Evolutionary conservation across 2,797 vertebrate genomes (phyloP).

Genomic region (Anguilla obscura): DNA sequence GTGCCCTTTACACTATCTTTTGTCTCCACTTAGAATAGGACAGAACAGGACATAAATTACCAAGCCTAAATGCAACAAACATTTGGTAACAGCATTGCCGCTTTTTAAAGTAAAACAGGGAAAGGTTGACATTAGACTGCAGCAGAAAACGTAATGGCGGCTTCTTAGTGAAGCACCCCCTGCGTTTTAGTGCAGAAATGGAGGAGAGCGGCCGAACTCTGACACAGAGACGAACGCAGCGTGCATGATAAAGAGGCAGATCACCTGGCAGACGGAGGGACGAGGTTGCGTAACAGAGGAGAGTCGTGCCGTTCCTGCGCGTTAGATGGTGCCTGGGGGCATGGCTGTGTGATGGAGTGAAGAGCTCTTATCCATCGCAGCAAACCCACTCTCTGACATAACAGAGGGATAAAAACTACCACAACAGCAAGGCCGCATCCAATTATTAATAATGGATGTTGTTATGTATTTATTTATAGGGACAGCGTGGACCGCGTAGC

Average conservation of each 20-base stretch:
- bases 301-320: slow-evolving; percentile 49
- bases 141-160: not conserved
- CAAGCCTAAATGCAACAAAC: not conserved
- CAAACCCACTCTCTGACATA: slow-evolving; percentile 66
- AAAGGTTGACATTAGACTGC: not conserved
- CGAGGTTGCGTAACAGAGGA: slow-evolving; percentile 53
- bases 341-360: slow-evolving; percentile 54
- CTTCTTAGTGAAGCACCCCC: not conserved
- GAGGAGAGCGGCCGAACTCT: not conserved
- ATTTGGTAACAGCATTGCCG: not conserved
- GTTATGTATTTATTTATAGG: slow-evolving; percentile 35
- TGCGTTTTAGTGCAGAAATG: not conserved
- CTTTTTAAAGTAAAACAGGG: not conserved
- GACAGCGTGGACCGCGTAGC: not conserved
- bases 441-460: slow-evolving; percentile 69
- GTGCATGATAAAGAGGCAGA: slow-evolving; percentile 26
- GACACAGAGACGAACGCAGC: not conserved
- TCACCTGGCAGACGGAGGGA: slow-evolving; percentile 31
- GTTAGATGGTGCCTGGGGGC: not conserved
- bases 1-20: not conserved
- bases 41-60: not conserved
- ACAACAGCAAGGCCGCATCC: slow-evolving; percentile 61
- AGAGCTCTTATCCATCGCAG: slow-evolving; percentile 67
- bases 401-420: slow-evolving; percentile 38
- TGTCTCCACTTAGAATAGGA: not conserved